phyloP scores from a whole-genome alignment of 2,113 vertebrate genomes.

The Micronycteris hirsuta region DNA sequence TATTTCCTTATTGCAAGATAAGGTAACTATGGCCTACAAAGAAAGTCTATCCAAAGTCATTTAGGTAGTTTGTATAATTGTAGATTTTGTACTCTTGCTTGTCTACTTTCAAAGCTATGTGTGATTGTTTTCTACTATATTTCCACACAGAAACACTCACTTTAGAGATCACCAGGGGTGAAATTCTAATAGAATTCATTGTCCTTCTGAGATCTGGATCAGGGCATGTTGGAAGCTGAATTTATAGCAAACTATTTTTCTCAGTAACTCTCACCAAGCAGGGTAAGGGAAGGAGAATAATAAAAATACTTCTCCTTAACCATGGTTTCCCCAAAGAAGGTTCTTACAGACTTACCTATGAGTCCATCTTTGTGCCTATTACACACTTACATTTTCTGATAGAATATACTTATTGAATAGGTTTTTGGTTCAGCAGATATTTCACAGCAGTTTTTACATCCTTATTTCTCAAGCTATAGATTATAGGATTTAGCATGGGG shows the following conservation, averaged over 20 bases:
- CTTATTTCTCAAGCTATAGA: constrained; percentile 71
- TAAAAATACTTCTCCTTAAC: background rate
- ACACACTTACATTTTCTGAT: background rate
- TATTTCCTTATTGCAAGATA: background rate
- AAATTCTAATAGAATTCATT: background rate
- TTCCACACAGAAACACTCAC: background rate
- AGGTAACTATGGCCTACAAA: background rate
- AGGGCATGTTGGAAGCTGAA: background rate
- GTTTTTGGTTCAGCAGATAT: constrained; percentile 41
- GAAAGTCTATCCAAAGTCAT: background rate
- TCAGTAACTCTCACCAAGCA: background rate
- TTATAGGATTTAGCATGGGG: constrained; percentile 72
- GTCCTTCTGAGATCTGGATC: background rate
- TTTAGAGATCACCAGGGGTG: background rate
- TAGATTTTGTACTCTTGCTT: background rate
- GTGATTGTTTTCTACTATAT: background rate
- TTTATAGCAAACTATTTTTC: background rate
- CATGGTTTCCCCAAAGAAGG: background rate
- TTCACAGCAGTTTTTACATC: constrained; percentile 67
- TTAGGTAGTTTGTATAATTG: background rate
- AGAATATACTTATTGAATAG: background rate
- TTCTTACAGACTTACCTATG: background rate
- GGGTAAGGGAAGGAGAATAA: background rate
- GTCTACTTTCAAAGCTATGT: background rate
- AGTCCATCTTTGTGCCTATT: background rate